Evolutionary conservation across 1,140 invertebrate species (phyloP).

Genomic region (Drosophila malerkotliana): DNA sequence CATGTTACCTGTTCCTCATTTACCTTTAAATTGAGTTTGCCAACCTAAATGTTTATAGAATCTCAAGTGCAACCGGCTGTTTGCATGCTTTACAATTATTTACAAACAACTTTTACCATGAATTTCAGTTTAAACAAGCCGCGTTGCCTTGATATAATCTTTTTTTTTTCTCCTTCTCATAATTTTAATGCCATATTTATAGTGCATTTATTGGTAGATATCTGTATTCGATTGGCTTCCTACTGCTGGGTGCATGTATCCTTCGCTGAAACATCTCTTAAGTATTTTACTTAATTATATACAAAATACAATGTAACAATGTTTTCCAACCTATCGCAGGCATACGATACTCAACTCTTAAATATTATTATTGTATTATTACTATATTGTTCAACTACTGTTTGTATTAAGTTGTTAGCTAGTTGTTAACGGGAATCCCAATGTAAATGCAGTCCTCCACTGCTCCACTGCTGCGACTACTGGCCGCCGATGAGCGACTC

Average conservation of each 20-base stretch:
- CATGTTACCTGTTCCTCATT: slow-evolving; percentile 28
- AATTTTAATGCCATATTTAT: slow-evolving; percentile 33
- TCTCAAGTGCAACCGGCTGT: slow-evolving; percentile 19
- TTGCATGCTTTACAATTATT: slow-evolving; percentile 26
- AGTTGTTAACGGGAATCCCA: slow-evolving; percentile 38
- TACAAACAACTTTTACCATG: slow-evolving; percentile 13
- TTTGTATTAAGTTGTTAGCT: slow-evolving; percentile 38
- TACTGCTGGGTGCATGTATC: slow-evolving; percentile 39
- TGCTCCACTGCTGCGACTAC: slow-evolving; percentile 25
- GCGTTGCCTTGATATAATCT: slow-evolving; percentile 49
- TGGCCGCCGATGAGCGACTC: slow-evolving; percentile 74
- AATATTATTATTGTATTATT: slow-evolving; percentile 12
- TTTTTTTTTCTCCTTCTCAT: slow-evolving; percentile 35
- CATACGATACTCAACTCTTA: slow-evolving; percentile 11
- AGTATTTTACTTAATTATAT: slow-evolving; percentile 62
- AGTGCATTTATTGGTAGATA: slow-evolving; percentile 43
- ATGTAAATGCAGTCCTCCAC: slow-evolving; percentile 29
- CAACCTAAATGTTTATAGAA: slow-evolving; percentile 41
- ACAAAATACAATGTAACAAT: slow-evolving; percentile 29
- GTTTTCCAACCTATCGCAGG: slow-evolving; percentile 19
- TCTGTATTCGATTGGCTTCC: slow-evolving; percentile 28
- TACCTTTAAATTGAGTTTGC: slow-evolving; percentile 33
- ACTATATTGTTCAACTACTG: slow-evolving; percentile 33
- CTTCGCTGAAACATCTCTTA: slow-evolving; percentile 53
- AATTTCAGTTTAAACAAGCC: slow-evolving; percentile 37